Base-by-base conservation (phyloP, 1,140 invertebrate genomes). In the Eumaeus atala region DNA sequence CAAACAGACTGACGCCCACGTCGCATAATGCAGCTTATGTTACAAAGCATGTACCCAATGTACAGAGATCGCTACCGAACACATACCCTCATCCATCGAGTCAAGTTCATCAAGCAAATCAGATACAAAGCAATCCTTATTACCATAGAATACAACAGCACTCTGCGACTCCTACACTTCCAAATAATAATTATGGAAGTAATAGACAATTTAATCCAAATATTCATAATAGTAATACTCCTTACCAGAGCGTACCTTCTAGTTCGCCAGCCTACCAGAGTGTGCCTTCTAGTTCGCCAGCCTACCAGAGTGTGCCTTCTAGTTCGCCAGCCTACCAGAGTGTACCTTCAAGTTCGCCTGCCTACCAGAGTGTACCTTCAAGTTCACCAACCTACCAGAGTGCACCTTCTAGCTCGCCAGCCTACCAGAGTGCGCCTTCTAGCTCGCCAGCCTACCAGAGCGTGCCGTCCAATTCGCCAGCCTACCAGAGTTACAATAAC, bases 301-400 rank as follows among this genome's bases (percentile, higher is more conserved):
- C 81, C 47, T 88, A 88, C 70, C 87, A 88, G 79, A 87, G 82
- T 64, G 70, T 88, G 44, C 86, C 87, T 63, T 75, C 76, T 61
- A 86, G 86, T 65, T 83, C 84, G 48, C 77, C 84, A 16, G 74
- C 79, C n/a, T n/a, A n/a, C n/a, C n/a, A n/a, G n/a, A n/a, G n/a
- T n/a, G n/a, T n/a, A n/a, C n/a, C n/a, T n/a, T n/a, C n/a, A n/a
- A n/a, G n/a, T n/a, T n/a, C n/a, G n/a, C n/a, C 79, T 33, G 74
- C 81, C 47, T 88, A 88, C 70, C 87, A 88, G 79, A 87, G 82
- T 64, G 70, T 88, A 44, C 86, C 87, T 63, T 75, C 76, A 59
- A 86, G 86, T 65, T 83, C 84, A 47, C 77, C 84, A 16, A 74
- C 81, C 47, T 88, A 88, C 70, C 87, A 88, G 79, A 87, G 82